Evolutionary conservation across 2,113 vertebrate species (phyloP).

Genomic region (Calyptomena viridis): DNA sequence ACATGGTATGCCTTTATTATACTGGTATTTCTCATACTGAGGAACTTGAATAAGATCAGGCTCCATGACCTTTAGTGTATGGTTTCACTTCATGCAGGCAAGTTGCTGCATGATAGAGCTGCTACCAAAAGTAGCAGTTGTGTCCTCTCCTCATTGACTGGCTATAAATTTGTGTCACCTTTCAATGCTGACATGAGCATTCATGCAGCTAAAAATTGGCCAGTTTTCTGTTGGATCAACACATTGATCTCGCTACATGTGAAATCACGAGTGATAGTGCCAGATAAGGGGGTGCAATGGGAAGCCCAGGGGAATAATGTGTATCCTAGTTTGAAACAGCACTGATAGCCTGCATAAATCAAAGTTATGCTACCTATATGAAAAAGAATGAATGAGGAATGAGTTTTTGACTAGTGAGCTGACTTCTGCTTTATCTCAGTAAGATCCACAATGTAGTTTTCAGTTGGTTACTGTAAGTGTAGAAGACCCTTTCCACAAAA

Average conservation of each 20-base stretch:
- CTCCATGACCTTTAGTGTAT: neutral
- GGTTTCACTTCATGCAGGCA: neutral
- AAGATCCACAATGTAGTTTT: neutral
- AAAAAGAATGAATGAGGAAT: neutral
- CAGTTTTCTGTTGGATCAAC: neutral
- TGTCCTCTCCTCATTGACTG: neutral
- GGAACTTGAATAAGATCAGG: neutral
- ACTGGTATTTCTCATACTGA: neutral
- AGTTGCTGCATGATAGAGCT: neutral
- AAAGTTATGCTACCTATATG: neutral
- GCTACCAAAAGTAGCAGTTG: neutral
- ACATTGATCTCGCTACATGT: accelerated
- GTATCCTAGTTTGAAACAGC: neutral
- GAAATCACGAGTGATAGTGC: neutral
- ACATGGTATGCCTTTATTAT: neutral
- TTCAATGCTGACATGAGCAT: neutral
- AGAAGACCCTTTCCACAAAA: too few species aligned
- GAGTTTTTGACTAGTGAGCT: neutral
- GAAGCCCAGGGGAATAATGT: neutral
- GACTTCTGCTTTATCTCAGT: neutral
- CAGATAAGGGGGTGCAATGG: neutral
- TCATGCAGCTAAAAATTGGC: neutral
- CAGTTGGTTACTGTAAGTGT: neutral
- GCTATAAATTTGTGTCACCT: neutral
- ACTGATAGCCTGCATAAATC: neutral